Evolutionary conservation across 92 coral and sea anemone genomes (phyloP), one percentile per base, ranked within the genome.

Genomic region (Actinernus sp.): DNA sequence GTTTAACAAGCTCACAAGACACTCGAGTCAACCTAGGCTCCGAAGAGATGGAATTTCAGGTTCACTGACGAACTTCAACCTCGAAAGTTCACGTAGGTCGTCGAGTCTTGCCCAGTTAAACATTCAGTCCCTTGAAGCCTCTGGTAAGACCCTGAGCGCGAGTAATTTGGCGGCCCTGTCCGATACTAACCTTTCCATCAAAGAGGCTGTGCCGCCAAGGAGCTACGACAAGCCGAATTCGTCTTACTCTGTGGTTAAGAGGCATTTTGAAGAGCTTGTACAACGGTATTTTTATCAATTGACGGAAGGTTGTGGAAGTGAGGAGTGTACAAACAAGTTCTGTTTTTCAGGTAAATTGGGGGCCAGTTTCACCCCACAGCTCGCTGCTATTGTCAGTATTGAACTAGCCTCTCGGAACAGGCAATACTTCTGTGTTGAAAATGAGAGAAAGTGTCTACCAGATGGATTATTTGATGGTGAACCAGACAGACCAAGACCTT

Each of bases 81-180:
- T 76, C 13, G 89, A 90, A 13, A 74, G 67, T 31, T 65, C 79
- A 26, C 61, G 55, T 31, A 73, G 75, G 40, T 86, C 83, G 7
- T 60, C 60, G 4, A 90, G 97, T 62, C 62, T 81, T 24, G 89
- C 87, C 21, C 97, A 90, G 63, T 40, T 86, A 11, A 74, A 64
- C 13, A 31, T 20, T 11, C 74, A 54, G 44, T 39, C 92, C 0
- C 64, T 90, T 33, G 75, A 59, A 29, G 82, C 61, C 10, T 59
- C 86, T 2, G 89, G 76, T 21, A 90, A 81, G 45, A 87, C 98
- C 10, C 54, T 93, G 57, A 93, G 98, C 56, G 98, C 98, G 0
- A 93, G 98, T 60, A 93, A 93, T 68, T 69, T 93, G 19, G 98
- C 98, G 2, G 98, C 98, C 26, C 49, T 93, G 28, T 87, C 97